Evolutionary conservation across 2,797 vertebrate genomes (phyloP).

Genomic region (Sebastiscus albofasciatus): DNA sequence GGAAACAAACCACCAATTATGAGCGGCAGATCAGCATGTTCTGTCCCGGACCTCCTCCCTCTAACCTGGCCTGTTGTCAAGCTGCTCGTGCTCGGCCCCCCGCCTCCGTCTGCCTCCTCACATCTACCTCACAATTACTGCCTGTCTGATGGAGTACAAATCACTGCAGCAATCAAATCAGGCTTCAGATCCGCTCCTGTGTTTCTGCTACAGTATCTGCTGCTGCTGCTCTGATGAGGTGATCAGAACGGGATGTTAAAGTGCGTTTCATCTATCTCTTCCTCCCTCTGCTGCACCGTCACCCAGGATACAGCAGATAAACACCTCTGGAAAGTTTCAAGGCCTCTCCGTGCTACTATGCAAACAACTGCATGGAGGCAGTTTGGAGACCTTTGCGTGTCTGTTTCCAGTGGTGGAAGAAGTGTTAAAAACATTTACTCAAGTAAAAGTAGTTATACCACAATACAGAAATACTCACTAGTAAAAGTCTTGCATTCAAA

Average conservation of each 20-base stretch:
- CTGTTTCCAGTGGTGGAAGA: neutral
- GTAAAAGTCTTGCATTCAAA: neutral
- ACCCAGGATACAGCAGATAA: neutral
- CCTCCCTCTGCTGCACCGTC: neutral
- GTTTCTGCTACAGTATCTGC: neutral
- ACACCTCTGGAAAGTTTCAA: neutral
- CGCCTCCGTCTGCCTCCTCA: slow-evolving; percentile 64
- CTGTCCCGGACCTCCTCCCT: slow-evolving; percentile 39
- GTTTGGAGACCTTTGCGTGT: no score
- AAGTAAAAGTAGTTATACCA: neutral
- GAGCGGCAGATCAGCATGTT: slow-evolving; percentile 40
- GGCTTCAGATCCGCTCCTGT: slow-evolving; percentile 4
- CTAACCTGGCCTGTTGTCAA: slow-evolving; percentile 46
- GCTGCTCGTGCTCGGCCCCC: slow-evolving; percentile 31
- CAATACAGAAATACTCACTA: neutral
- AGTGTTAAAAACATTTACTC: neutral
- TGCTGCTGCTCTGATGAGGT: neutral
- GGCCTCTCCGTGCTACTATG: neutral
- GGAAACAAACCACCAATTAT: slow-evolving; percentile 52
- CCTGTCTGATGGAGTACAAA: slow-evolving; percentile 48
- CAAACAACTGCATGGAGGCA: neutral
- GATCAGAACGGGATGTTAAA: neutral
- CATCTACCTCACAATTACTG: slow-evolving; percentile 75
- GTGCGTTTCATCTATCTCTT: neutral
- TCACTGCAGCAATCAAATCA: slow-evolving; percentile 39